Base-by-base conservation (phyloP, 1,140 invertebrate species). In the Cyclina sinensis region DNA sequence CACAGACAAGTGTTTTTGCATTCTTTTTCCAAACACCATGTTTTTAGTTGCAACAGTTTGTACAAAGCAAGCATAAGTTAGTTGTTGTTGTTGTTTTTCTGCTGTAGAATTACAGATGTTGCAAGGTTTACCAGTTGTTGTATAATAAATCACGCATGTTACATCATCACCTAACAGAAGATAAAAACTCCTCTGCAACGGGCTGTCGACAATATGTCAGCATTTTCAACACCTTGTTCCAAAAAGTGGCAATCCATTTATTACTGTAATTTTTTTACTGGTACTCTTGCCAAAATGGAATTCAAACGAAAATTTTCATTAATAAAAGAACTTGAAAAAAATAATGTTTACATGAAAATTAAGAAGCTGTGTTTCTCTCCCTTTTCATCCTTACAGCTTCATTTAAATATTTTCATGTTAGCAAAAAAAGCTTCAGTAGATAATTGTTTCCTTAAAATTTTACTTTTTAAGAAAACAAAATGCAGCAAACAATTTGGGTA, bases 141-240 rank as follows among this genome's bases (percentile, higher is more conserved):
- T 39, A 70, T n/a, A 37, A 70, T 37, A 70, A 37, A 70, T 70
- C 65, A 70, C 21, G 14, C 32, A 18, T 1, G 16, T 37, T 37
- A n/a, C 32, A 70, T 4, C 65, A 24, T 62, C 57, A 27, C 24
- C 27, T 62, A 62, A 27, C 57, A n/a, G 18, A 62, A 62, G 4
- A 27, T 21, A 62, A n/a, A 62, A 27, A 62, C n/a, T 7, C 7
- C n/a, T 0, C n/a, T 62, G 57, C 57, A 62, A 62, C 21, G 4
- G 57, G n/a, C n/a, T 62, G 57, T 62, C 57, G 57, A 62, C 57
- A 62, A 24, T 14, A 27, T 27, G n/a, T 62, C 57, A 62, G 27
- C n/a, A 27, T 62, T 62, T 62, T 62, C 57, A 62, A 62, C 57
- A 62, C 57, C 57, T 62, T 62, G 57, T 62, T 62, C 24, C 57